phyloP scores from a whole-genome alignment of 2,113 vertebrate genomes.

The Myotis lucifugus region DNA sequence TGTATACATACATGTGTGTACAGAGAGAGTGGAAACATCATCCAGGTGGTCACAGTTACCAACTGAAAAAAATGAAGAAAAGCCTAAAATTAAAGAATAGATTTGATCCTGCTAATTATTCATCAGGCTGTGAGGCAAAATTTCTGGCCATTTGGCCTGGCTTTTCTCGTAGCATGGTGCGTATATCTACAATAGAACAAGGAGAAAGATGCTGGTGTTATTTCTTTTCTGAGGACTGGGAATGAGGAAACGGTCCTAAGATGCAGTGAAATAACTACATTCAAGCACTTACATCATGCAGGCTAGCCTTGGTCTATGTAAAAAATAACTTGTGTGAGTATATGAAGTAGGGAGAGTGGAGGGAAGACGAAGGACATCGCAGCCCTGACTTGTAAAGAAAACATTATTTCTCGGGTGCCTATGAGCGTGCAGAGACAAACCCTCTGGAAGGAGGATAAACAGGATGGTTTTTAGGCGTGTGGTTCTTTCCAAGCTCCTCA shows the following conservation, averaged over 20 bases:
- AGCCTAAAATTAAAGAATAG: not conserved
- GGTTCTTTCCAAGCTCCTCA: conserved; percentile 61
- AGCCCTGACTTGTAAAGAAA: not conserved
- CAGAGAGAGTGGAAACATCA: not conserved
- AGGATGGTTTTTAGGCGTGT: conserved; percentile 1
- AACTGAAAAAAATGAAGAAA: not conserved
- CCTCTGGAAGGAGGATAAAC: not conserved
- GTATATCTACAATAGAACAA: not conserved
- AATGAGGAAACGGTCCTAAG: not conserved
- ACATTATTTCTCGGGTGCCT: not conserved
- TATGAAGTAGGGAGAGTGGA: not conserved
- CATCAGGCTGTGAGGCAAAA: not conserved
- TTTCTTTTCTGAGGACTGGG: not conserved
- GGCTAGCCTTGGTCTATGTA: not conserved
- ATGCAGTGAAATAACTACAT: not conserved
- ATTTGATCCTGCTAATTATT: not conserved
- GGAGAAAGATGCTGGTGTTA: not conserved
- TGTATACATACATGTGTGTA: not conserved
- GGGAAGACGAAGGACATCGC: not conserved
- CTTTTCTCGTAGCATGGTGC: not conserved
- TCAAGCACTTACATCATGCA: not conserved
- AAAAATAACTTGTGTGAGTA: not conserved
- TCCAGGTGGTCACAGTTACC: not conserved
- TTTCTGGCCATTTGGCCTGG: not conserved
- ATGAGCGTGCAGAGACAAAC: not conserved